Evolutionary conservation across 1,140 invertebrate species (phyloP).

Genomic region (Philopotamus ludificatus): DNA sequence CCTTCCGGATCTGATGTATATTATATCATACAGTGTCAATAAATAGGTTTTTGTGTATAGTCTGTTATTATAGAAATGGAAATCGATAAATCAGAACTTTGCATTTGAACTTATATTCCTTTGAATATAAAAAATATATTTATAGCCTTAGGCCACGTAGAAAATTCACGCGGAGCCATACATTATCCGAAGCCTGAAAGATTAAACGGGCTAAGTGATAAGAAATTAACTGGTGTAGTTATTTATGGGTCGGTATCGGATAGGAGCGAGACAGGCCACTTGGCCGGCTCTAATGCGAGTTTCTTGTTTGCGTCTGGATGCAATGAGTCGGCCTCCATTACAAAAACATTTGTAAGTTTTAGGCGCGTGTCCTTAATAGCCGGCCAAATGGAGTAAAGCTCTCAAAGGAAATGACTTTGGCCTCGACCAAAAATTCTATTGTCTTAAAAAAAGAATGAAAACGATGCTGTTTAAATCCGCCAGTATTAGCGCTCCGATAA

Average conservation of each 20-base stretch:
- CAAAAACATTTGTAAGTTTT: slow-evolving; percentile 31
- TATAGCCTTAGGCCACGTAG: too few relatives aligned
- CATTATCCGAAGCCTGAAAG: too few relatives aligned
- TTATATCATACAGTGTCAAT: too few relatives aligned
- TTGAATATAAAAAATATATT: too few relatives aligned
- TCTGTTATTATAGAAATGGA: too few relatives aligned
- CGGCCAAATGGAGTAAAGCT: slow-evolving; percentile 31
- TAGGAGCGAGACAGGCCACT: slow-evolving; percentile 15
- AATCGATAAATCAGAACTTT: too few relatives aligned
- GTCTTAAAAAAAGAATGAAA: not conserved
- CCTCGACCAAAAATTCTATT: not conserved
- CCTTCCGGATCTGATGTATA: too few relatives aligned
- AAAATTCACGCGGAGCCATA: too few relatives aligned
- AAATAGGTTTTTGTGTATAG: too few relatives aligned
- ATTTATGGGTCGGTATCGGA: slow-evolving; percentile 37
- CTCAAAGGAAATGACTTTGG: slow-evolving; percentile 4
- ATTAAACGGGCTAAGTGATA: slow-evolving; percentile 36
- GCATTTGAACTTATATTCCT: too few relatives aligned
- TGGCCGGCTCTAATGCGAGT: slow-evolving; percentile 33
- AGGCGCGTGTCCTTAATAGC: slow-evolving; percentile 4
- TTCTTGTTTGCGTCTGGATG: slow-evolving; percentile 33
- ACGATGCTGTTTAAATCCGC: too few relatives aligned
- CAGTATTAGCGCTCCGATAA: too few relatives aligned
- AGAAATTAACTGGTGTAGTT: slow-evolving; percentile 36
- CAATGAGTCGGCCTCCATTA: slow-evolving; percentile 25